Evolutionary conservation across 1,140 invertebrate species (phyloP).

Genomic region (Eufriesea mexicana): DNA sequence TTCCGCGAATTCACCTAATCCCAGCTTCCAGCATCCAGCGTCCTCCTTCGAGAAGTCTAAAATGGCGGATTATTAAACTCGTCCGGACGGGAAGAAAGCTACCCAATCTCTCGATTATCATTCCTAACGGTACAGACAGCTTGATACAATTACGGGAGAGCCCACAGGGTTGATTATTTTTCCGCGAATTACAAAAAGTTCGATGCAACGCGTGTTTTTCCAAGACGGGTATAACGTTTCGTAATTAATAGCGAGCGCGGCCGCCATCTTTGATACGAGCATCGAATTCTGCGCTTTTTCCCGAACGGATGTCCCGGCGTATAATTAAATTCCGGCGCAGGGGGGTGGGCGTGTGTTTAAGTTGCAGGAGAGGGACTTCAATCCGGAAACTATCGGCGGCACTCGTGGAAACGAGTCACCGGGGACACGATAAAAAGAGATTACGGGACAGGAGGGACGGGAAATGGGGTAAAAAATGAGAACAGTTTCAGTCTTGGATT

Average conservation of each 20-base stretch:
- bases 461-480: conserved; percentile 16
- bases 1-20: too few relatives aligned
- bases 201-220: neutral
- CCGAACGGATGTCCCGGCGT: conserved; percentile 22
- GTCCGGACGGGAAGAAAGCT: too few relatives aligned
- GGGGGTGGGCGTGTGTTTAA: neutral
- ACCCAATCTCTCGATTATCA: too few relatives aligned
- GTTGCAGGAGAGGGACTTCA: conserved; percentile 16
- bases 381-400: conserved; percentile 27
- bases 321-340: conserved; percentile 36
- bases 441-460: neutral
- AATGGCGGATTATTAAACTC: too few relatives aligned
- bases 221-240: neutral
- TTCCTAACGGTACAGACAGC: too few relatives aligned
- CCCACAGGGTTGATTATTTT: too few relatives aligned
- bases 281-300: conserved; percentile 30
- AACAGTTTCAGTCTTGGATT: conserved; percentile 5
- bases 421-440: conserved; percentile 3
- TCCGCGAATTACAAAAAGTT: too few relatives aligned
- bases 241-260: conserved; percentile 13
- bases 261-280: neutral
- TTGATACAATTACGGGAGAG: too few relatives aligned
- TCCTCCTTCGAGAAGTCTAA: too few relatives aligned
- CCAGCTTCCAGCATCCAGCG: too few relatives aligned
- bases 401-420: conserved; percentile 18